A percentile compares a stretch with the other conserved stretches of the same genome.
phyloP scores from a whole-genome alignment of 2,888 invertebrate genomes.

The Dasypogon diadema region DNA sequence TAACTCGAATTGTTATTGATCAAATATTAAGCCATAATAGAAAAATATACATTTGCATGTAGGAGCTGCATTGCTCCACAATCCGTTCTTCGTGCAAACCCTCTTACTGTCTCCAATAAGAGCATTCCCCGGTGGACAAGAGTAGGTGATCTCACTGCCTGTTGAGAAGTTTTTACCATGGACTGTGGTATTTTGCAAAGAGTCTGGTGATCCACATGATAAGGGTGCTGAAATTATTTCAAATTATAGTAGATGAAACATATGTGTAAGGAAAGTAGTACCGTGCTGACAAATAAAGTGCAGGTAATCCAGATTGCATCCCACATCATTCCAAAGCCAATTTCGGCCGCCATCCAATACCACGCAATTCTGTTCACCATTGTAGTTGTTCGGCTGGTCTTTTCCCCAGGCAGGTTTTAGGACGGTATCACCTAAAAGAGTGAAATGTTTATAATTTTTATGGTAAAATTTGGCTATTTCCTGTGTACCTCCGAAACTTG shows the following conservation, averaged over 20 bases:
- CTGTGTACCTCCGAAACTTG: no score
- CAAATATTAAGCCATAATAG: conserved; percentile 53
- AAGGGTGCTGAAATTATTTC: conserved; percentile 75
- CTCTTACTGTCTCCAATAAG: conserved; percentile 78
- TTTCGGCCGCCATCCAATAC: conserved; percentile 89
- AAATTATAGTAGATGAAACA: no score
- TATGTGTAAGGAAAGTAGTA: no score
- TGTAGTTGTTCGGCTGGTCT: conserved; percentile 95
- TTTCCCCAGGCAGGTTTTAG: conserved; percentile 89
- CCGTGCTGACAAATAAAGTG: conserved; percentile 95
- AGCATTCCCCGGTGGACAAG: conserved; percentile 86
- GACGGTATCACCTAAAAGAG: conserved; percentile 77
- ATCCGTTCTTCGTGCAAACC: conserved; percentile 79
- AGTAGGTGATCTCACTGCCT: conserved; percentile 80
- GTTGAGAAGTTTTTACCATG: conserved; percentile 76
- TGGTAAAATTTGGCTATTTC: no score
- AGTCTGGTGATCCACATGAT: conserved; percentile 90
- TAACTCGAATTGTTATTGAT: no score
- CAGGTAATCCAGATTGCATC: conserved; percentile 91
- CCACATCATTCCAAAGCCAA: conserved; percentile 96
- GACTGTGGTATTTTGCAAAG: conserved; percentile 85
- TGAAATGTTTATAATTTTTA: no score
- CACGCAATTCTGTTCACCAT: conserved; percentile 95
- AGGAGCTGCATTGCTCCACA: conserved; percentile 86
- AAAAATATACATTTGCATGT: conserved; percentile 91